Percentiles rank a stretch among this genome's conserved stretches.
phyloP scores from a whole-genome alignment of 2,888 invertebrate species.

The Lasioglossum zephyrum region DNA sequence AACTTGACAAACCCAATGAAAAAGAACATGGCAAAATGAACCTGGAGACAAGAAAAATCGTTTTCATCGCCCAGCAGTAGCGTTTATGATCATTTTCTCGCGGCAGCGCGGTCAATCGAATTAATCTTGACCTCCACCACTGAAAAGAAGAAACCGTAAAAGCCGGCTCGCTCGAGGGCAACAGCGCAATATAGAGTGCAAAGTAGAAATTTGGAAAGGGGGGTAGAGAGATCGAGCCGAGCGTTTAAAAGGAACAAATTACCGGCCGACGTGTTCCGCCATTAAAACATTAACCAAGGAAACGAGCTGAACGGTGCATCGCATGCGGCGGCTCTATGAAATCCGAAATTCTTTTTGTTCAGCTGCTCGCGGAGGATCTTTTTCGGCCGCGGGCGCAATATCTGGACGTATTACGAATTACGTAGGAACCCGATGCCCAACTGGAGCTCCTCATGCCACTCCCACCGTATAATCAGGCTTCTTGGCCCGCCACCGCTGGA shows the following conservation, averaged over 20 bases:
- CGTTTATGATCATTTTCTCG: not conserved
- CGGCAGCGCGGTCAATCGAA: not conserved
- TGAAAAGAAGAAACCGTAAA: conserved; percentile 8
- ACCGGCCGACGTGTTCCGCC: conserved; percentile 16
- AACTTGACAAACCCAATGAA: not conserved
- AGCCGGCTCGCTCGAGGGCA: not conserved
- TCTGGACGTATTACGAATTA: conserved; percentile 62
- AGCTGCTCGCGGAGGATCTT: conserved; percentile 20
- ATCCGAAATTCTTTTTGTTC: conserved; percentile 36
- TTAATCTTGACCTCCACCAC: not conserved
- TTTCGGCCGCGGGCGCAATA: conserved; percentile 56
- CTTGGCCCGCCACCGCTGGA: conserved; percentile 70
- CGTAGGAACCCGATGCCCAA: conserved; percentile 67
- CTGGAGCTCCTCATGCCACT: conserved; percentile 74
- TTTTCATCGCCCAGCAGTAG: not conserved
- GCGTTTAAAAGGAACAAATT: conserved; percentile 18
- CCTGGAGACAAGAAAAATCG: not conserved
- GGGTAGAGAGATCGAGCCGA: not conserved
- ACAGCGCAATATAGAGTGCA: not conserved
- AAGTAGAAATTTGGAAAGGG: conserved; percentile 8
- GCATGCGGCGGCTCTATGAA: conserved; percentile 49
- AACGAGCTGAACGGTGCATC: conserved; percentile 23
- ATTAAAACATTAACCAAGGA: conserved; percentile 16
- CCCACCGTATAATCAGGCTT: conserved; percentile 74
- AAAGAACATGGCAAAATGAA: not conserved